Conservation (phyloP, 1,140 invertebrate species). For the Neotoxoptera formosana region DNA sequence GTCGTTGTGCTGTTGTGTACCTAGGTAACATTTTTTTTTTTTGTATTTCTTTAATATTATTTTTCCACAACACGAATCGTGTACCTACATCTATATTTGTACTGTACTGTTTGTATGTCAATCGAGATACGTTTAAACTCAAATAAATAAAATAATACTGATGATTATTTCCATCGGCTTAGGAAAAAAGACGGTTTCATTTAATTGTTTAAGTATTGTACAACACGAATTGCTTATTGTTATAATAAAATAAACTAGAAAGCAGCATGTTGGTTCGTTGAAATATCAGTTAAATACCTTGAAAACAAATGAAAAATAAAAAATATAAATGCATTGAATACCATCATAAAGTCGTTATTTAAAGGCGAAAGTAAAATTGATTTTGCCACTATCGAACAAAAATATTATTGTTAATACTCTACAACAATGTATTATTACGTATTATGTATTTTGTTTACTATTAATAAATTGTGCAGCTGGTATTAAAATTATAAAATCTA, state of each 20-base stretch:
- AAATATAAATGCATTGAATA: background rate
- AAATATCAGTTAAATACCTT: slow-evolving; percentile 13
- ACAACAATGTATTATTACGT: too few species aligned
- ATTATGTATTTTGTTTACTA: background rate
- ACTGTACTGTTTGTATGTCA: too few species aligned
- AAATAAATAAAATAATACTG: background rate
- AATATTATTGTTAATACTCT: background rate
- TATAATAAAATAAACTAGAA: background rate
- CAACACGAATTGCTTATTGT: background rate
- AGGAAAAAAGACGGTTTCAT: background rate
- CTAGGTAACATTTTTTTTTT: background rate
- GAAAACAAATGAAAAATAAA: background rate
- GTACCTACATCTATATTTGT: too few species aligned
- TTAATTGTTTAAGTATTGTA: background rate
- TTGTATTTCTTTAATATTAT: too few species aligned
- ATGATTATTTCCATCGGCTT: background rate
- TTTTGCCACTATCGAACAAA: background rate
- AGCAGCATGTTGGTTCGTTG: background rate
- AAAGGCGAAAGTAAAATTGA: background rate
- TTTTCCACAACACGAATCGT: background rate
- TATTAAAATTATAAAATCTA: background rate
- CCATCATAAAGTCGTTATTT: background rate
- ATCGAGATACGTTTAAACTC: background rate
- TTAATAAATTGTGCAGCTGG: background rate
- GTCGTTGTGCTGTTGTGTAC: background rate